A percentile compares a stretch with the other conserved stretches of the same genome.
Conservation (phyloP, 2,888 invertebrate genomes). For the Drosophila prostipennis region DNA sequence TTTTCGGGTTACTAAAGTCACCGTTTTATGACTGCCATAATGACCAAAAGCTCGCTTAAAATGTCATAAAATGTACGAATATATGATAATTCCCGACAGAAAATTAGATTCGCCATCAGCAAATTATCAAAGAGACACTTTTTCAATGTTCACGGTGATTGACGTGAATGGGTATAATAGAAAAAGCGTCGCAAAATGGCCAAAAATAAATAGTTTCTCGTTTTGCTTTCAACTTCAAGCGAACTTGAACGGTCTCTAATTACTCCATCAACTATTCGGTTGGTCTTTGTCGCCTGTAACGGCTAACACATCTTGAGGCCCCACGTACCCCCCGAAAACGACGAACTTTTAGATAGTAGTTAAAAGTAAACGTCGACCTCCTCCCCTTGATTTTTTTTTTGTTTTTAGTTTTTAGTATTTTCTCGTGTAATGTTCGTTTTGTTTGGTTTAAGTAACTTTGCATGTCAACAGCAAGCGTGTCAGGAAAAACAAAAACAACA, state of each 20-base stretch:
- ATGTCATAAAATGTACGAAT: slow-evolving; percentile 29
- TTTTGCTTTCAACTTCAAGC: slow-evolving; percentile 3
- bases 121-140: slow-evolving; percentile 45
- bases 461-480: slow-evolving; percentile 66
- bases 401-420: slow-evolving; percentile 47
- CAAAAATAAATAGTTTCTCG: slow-evolving; percentile 23
- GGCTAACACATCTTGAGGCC: slow-evolving; percentile 28
- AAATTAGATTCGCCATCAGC: slow-evolving; percentile 43
- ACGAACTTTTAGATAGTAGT: slow-evolving; percentile 42
- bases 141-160: slow-evolving; percentile 39
- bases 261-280: slow-evolving; percentile 33
- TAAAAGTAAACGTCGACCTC: slow-evolving; percentile 55
- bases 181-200: slow-evolving; percentile 11
- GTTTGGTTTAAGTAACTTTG: slow-evolving; percentile 72
- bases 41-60: slow-evolving; percentile 33
- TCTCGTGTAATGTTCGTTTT: slow-evolving; percentile 41
- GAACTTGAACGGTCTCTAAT: slow-evolving; percentile 38
- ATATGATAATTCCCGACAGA: slow-evolving; percentile 41
- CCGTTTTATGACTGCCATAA: slow-evolving; percentile 34
- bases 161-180: slow-evolving; percentile 28
- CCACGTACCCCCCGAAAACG: slow-evolving; percentile 3
- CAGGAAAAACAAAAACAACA: slow-evolving; percentile 51
- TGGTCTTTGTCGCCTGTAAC: slow-evolving; percentile 34
- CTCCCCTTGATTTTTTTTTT: slow-evolving; percentile 46
- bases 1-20: slow-evolving; percentile 19